Base-by-base conservation (phyloP, 2,113 vertebrate species). In the Notothenia rossii region DNA sequence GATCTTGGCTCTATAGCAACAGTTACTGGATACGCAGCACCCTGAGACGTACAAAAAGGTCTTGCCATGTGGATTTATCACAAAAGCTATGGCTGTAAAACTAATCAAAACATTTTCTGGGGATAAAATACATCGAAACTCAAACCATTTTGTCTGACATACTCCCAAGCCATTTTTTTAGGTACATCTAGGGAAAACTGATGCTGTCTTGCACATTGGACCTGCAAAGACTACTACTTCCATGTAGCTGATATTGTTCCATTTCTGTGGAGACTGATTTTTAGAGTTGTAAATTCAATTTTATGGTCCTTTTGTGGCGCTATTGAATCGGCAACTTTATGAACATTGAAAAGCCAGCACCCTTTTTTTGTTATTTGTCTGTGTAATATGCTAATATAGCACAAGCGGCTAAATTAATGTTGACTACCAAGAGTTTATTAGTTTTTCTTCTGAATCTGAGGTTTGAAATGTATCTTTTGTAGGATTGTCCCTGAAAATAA, bases 401-500 rank as follows among this genome's bases (percentile, higher is more conserved):
- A 33, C 20, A 10, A 33, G 22, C 7, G 6, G 17, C 53, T 12
- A 2, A 18, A 25, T 18, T 10, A 36, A 14, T 68, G 67, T 75
- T 54, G 54, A 75, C 66, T 49, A 70, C 49, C 45, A 1, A 45
- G 25, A 58, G 12, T 71, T 69, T 76, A 29, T 66, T 43, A 5
- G 36, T 40, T 40, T 40, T 48, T 75, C 43, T 36, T 33, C 46
- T 75, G 50, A 85, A 82, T 54, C 64, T 11, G 17, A 86, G 58
- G 62, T 84, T 62, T 86, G 63, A 88, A 46, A 77, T 66, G 7
- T 69, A 51, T 63, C 58, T 79, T 72, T 78, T 12, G 76, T 60
- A 66, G 80, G 77, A 74, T 80, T 82, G 78, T 73, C 51, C 53
- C 70, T 66, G 75, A 36, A 63, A 84, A 79, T 29, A 71, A 8